phyloP scores from a whole-genome alignment of 2,888 invertebrate species.

The Drosophila neotestacea region DNA sequence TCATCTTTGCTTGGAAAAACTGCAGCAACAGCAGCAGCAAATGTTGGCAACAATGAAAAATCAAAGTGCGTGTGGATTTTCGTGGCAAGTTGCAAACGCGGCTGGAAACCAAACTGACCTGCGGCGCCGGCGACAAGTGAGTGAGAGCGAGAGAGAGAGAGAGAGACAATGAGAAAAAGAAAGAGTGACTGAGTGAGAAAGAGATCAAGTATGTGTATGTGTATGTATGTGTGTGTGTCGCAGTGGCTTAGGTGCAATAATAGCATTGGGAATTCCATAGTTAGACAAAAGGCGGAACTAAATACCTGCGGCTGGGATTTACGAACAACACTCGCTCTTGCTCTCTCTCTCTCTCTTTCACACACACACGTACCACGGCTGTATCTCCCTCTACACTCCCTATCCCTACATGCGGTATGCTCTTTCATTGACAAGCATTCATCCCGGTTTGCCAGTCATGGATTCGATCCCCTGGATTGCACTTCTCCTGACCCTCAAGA shows the following conservation, averaged over 20 bases:
- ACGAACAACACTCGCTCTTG: constrained; percentile 58
- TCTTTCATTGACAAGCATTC: constrained; percentile 65
- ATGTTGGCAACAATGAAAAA: constrained; percentile 29
- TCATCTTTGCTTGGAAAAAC: constrained; percentile 13
- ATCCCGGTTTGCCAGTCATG: constrained; percentile 8
- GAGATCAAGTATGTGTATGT: neutral
- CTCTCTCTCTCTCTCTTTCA: constrained; percentile 7
- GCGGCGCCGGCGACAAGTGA: constrained; percentile 76
- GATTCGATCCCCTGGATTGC: constrained; percentile 16
- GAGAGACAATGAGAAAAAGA: constrained; percentile 13
- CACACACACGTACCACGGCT: no score
- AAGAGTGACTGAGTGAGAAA: constrained; percentile 4
- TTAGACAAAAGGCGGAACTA: constrained; percentile 79
- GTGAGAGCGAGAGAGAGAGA: constrained; percentile 14
- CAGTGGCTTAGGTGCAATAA: constrained; percentile 78
- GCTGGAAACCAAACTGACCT: constrained; percentile 69
- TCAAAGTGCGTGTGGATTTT: constrained; percentile 67
- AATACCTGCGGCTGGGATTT: constrained; percentile 81
- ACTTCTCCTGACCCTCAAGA: neutral
- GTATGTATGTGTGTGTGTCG: neutral
- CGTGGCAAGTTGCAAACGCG: constrained; percentile 56
- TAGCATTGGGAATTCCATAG: constrained; percentile 80
- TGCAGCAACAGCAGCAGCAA: constrained; percentile 8
- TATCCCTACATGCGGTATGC: neutral
- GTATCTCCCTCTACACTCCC: constrained; percentile 1